These are phyloP conservation scores for Kryptolebias ocellatus DNA, from an alignment of 2,797 vertebrate species.

Conservation along the genomic window DNA sequence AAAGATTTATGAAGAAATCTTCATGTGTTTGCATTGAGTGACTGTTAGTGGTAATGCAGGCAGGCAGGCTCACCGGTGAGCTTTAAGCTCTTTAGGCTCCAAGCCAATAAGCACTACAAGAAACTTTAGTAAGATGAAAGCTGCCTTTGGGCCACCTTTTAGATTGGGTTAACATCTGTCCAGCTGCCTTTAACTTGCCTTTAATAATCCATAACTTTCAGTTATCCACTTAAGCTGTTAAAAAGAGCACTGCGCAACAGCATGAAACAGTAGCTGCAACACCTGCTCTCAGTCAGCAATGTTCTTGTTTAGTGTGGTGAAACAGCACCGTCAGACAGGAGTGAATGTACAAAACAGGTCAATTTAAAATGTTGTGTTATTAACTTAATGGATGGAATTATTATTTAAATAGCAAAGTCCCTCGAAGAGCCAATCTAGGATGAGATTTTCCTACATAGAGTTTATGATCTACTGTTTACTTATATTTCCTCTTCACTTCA, in stretches of 20 bases:
- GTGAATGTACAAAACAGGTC: background rate
- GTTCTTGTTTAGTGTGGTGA: constrained; percentile 31
- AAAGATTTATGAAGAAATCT: constrained; percentile 65
- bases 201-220: constrained; percentile 61
- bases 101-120: constrained; percentile 44
- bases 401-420: constrained; percentile 14
- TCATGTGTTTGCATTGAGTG: constrained; percentile 42
- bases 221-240: constrained; percentile 37
- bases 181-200: constrained; percentile 46
- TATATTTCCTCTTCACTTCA: constrained; percentile 27
- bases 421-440: constrained; percentile 34
- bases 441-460: constrained; percentile 16
- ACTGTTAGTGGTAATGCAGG: constrained; percentile 28
- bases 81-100: constrained; percentile 35
- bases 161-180: constrained; percentile 40
- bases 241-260: constrained; percentile 15
- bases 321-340: constrained; percentile 21
- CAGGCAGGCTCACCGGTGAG: constrained; percentile 17
- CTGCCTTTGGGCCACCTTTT: constrained; percentile 38
- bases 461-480: constrained; percentile 41
- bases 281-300: constrained; percentile 3
- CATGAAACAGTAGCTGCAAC: constrained; percentile 24
- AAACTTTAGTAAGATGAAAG: constrained; percentile 55
- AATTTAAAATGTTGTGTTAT: constrained; percentile 27
- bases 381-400: constrained; percentile 18